Conservation (phyloP, 2,113 vertebrate genomes). For the Rhabdomys dilectus region DNA sequence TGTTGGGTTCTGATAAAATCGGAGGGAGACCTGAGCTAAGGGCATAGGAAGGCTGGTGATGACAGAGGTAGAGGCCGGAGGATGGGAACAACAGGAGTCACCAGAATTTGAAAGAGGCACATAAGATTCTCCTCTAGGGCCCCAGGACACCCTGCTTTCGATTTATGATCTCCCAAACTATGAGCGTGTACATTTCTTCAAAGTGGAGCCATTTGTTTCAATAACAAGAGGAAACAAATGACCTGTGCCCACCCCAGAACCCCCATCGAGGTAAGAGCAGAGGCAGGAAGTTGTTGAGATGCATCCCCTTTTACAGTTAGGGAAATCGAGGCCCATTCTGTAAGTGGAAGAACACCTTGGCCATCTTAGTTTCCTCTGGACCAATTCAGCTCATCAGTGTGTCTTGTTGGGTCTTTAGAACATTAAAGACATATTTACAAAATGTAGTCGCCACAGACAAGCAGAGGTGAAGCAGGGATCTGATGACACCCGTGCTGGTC, state of each 20-base stretch:
- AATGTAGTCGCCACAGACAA: not conserved
- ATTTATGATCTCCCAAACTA: not conserved
- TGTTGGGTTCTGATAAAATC: not conserved
- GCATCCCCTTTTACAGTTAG: not conserved
- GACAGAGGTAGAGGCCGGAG: not conserved
- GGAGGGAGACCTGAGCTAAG: not conserved
- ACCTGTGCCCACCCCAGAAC: no score
- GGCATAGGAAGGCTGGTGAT: no score
- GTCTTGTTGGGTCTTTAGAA: not conserved
- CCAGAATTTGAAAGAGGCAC: not conserved
- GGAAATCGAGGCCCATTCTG: not conserved
- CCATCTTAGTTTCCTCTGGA: not conserved
- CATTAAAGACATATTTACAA: not conserved
- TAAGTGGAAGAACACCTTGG: not conserved
- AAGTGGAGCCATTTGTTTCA: not conserved
- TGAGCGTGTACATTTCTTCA: not conserved
- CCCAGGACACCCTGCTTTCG: not conserved
- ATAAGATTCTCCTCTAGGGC: not conserved
- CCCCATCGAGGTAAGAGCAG: not conserved
- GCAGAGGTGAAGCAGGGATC: not conserved
- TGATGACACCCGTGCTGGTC: not conserved
- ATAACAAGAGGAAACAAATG: not conserved
- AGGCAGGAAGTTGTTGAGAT: not conserved
- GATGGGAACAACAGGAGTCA: accelerated
- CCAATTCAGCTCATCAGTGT: not conserved